Percentiles rank a stretch among this genome's conserved stretches.
These are phyloP conservation scores for Lycaena phlaeas DNA, from an alignment of 2,888 invertebrate genomes.

Conservation along the genomic window DNA sequence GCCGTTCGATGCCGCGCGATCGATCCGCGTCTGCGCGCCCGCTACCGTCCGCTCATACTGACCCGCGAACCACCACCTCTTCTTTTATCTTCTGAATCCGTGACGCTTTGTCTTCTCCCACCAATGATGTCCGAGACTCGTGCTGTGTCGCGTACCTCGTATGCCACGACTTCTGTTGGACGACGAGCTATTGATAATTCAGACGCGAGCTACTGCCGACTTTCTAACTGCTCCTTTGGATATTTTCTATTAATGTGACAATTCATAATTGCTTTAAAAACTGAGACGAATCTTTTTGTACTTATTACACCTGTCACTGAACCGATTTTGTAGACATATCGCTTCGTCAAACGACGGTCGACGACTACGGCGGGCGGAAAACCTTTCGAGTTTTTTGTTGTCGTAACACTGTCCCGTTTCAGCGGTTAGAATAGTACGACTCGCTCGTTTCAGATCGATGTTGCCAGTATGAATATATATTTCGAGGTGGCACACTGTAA, in stretches of 20 bases:
- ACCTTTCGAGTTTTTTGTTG: constrained; percentile 13
- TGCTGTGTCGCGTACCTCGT: constrained; percentile 3
- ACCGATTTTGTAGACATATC: constrained; percentile 12
- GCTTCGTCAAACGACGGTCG: constrained; percentile 11
- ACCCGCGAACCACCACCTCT: constrained; percentile 21
- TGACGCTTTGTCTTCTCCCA: constrained; percentile 18
- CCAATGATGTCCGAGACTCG: constrained; percentile 9
- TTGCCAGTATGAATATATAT: constrained; percentile 21
- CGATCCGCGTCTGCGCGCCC: constrained; percentile 38
- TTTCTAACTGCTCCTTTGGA: not conserved
- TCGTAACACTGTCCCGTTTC: constrained; percentile 19
- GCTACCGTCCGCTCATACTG: constrained; percentile 27
- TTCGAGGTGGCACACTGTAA: constrained; percentile 37
- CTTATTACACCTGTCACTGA: constrained; percentile 13
- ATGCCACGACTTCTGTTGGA: constrained; percentile 18
- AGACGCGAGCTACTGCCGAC: not conserved
- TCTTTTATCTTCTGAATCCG: constrained; percentile 27
- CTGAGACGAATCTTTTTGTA: not conserved
- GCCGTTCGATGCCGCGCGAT: constrained; percentile 37
- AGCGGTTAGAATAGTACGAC: constrained; percentile 12
- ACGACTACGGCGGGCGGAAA: constrained; percentile 12
- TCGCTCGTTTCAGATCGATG: constrained; percentile 17
- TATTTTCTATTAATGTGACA: not conserved
- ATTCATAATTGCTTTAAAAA: not conserved
- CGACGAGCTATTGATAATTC: constrained; percentile 5